Evolutionary conservation across 2,113 vertebrate species (phyloP), one percentile per base, ranked within the genome.

Genomic region (Vimba vimba): DNA sequence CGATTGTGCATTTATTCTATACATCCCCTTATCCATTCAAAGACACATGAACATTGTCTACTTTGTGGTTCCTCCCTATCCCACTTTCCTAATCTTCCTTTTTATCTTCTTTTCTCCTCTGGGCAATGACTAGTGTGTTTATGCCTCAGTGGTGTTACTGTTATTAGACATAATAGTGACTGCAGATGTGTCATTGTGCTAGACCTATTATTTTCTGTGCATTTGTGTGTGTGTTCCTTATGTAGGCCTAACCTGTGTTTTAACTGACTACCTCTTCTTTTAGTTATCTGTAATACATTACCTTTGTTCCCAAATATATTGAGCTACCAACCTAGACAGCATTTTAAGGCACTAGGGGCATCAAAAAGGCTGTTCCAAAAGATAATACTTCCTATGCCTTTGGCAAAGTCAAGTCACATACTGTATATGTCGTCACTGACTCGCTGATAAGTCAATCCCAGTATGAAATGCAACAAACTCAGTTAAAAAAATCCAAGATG

Each of bases 11-110:
- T 77, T 50, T 55, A 52, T 52, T 77, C 50, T 69, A 57, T 89
- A 75, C 83, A 81, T 90, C 86, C 87, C 87, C 74, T 88, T 91
- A 89, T 88, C 87, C 87, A 87, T 87, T 91, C 47, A 91, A 92
- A 90, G 80, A 75, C 74, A 87, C 55, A 11, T 64, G 82, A 75
- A 87, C 74, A 86, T 78, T 77, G 36, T 15, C 64, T 84, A 82
- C 62, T 39, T 30, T 4, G 25, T 52, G 33, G 25, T 69, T 79
- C 33, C 79, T 79, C 75, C 79, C 21, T 43, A 5, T 30, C 39
- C 62, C 78, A 43, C 75, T 50, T 79, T 60, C n/a, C 62, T 50
- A 85, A 83, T 60, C 84, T 73, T 33, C 77, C 74, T 52, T 89
- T 83, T 88, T 71, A 74, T 83, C 71, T 81, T 39, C 4, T 87